Percentiles rank a stretch among this genome's conserved stretches.
Evolutionary conservation across 2,888 invertebrate species (phyloP).

Genomic region (Hesperia comma): DNA sequence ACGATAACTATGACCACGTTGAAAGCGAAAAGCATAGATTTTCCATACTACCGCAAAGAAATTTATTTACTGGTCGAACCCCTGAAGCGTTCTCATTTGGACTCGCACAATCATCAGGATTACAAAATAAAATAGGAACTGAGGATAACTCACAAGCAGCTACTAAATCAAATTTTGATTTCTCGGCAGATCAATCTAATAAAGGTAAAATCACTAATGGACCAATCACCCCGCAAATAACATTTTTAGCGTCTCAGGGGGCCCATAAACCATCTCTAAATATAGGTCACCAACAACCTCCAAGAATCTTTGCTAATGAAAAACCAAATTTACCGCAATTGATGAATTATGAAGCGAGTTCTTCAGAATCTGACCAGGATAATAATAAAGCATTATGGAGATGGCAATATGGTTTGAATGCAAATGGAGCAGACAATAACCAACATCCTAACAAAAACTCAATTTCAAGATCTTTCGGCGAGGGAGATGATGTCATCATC

Average conservation of each 20-base stretch:
- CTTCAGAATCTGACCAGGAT: conserved; percentile 67
- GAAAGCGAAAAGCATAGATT: conserved; percentile 56
- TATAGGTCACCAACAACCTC: conserved; percentile 55
- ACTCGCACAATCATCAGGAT: conserved; percentile 58
- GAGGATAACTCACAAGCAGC: conserved; percentile 64
- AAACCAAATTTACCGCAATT: conserved; percentile 71
- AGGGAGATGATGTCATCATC: conserved; percentile 71
- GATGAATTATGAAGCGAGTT: conserved; percentile 71
- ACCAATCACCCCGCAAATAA: conserved; percentile 75
- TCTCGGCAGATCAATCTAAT: conserved; percentile 57
- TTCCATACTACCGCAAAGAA: conserved; percentile 56
- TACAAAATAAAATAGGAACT: conserved; percentile 63
- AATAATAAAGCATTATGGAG: conserved; percentile 73
- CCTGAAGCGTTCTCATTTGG: conserved; percentile 79
- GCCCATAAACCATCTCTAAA: conserved; percentile 66
- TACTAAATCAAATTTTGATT: conserved; percentile 62
- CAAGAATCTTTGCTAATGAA: conserved; percentile 65
- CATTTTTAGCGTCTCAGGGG: conserved; percentile 78
- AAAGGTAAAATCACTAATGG: conserved; percentile 61
- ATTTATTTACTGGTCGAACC: conserved; percentile 73
- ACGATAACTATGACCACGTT: conserved; percentile 57
- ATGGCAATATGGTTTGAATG: conserved; percentile 75
- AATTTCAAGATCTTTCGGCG: conserved; percentile 73
- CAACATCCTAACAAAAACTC: conserved; percentile 65
- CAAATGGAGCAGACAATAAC: conserved; percentile 53